A percentile compares a stretch with the other conserved stretches of the same genome.
These are phyloP conservation scores for Umimayanthus kanabou DNA, from an alignment of 92 coral and sea anemone genomes.

Conservation along the genomic window DNA sequence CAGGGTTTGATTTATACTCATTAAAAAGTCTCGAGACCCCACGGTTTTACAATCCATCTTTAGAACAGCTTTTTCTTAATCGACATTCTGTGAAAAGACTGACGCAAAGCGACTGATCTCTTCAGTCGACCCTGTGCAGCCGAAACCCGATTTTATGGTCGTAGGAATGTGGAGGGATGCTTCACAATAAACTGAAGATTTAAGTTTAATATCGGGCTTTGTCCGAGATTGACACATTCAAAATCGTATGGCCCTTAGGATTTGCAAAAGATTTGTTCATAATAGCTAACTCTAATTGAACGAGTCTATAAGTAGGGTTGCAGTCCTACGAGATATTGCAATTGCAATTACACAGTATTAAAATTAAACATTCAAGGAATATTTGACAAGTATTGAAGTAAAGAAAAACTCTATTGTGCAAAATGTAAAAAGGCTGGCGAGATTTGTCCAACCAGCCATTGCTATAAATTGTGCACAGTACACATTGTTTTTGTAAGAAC, in stretches of 20 bases:
- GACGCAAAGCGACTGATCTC: slow-evolving; percentile 27
- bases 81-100: slow-evolving; percentile 16
- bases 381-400: background rate
- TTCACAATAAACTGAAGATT: slow-evolving; percentile 12
- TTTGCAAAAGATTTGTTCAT: background rate
- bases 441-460: background rate
- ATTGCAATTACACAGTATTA: too few relatives aligned
- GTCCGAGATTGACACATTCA: slow-evolving; percentile 14
- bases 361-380: background rate
- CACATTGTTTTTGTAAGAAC: too few relatives aligned
- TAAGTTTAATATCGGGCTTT: slow-evolving; percentile 17
- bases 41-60: slow-evolving; percentile 16
- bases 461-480: too few relatives aligned
- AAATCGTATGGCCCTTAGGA: background rate
- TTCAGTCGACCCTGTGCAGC: background rate
- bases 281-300: background rate
- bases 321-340: background rate
- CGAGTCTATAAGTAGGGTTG: background rate
- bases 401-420: background rate
- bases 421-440: background rate
- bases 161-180: slow-evolving; percentile 21
- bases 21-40: slow-evolving; percentile 5
- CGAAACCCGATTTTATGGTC: slow-evolving; percentile 5
- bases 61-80: background rate
- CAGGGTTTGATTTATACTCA: background rate